A percentile compares a stretch with the other conserved stretches of the same genome.
Conservation (phyloP, 2,888 invertebrate species). For the Carterocephalus palaemon region DNA sequence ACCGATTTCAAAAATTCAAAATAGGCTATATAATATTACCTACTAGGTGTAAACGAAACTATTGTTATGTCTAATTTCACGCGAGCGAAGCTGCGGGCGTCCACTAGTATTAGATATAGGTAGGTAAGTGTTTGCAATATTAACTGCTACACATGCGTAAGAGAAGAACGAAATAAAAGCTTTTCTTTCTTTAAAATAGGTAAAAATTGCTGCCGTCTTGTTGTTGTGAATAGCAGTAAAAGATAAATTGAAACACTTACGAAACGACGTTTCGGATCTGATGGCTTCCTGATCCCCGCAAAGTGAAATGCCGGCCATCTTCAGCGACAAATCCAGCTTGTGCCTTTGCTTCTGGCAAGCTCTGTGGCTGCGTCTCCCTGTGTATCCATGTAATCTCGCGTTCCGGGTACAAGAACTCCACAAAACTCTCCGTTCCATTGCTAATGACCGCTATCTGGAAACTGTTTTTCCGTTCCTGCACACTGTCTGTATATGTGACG, state of each 20-base stretch:
- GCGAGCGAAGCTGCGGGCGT: too few relatives aligned
- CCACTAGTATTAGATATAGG: too few relatives aligned
- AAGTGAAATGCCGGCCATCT: constrained; percentile 85
- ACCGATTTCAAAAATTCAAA: too few relatives aligned
- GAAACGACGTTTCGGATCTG: constrained; percentile 88
- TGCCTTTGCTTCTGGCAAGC: constrained; percentile 91
- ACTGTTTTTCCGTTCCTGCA: constrained; percentile 88
- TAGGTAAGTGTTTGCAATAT: too few relatives aligned
- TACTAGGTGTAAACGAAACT: too few relatives aligned
- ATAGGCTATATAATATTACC: too few relatives aligned
- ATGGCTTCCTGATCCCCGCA: constrained; percentile 95
- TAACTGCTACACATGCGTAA: too few relatives aligned
- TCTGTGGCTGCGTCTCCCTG: constrained; percentile 85
- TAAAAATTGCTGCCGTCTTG: not conserved
- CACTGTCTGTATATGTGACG: constrained; percentile 85
- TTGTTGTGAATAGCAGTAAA: not conserved
- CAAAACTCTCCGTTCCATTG: constrained; percentile 89
- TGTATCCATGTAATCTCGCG: constrained; percentile 95
- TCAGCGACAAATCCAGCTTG: constrained; percentile 95
- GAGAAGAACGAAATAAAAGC: too few relatives aligned
- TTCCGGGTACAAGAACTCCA: constrained; percentile 91
- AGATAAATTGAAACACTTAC: constrained; percentile 69
- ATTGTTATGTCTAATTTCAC: too few relatives aligned
- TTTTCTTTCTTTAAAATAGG: too few relatives aligned
- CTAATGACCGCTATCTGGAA: constrained; percentile 86